Evolutionary conservation across 2,113 vertebrate species (phyloP).

Genomic region (Gopherus flavomarginatus): DNA sequence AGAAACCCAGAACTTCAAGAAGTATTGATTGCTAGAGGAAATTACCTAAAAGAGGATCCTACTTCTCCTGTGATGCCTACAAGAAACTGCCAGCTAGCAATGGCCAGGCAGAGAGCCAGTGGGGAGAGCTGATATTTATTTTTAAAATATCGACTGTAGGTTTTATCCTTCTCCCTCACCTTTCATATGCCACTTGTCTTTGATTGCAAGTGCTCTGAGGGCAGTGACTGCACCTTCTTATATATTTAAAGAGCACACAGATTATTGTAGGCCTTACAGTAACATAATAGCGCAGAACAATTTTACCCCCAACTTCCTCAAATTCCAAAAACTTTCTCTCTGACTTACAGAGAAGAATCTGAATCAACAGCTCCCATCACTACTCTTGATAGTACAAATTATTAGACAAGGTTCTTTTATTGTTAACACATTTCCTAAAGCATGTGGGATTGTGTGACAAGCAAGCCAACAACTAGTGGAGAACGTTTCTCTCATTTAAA

Average conservation of each 20-base stretch:
- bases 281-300: not conserved
- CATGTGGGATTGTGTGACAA: not conserved
- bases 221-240: not conserved
- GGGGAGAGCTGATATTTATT: not conserved
- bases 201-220: not conserved
- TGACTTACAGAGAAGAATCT: conserved; percentile 25
- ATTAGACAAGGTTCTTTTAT: not conserved
- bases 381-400: not conserved
- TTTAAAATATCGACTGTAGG: not conserved
- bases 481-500: not conserved
- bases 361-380: conserved; percentile 22
- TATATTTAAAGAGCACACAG: not conserved
- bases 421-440: conserved; percentile 15
- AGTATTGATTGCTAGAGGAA: not conserved
- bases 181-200: not conserved
- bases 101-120: not conserved
- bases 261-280: too few species aligned
- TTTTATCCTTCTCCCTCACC: not conserved
- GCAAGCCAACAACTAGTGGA: not conserved
- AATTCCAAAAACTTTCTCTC: conserved; percentile 45
- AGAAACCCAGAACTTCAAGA: not conserved
- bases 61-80: not conserved
- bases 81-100: not conserved
- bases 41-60: not conserved
- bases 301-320: not conserved